Evolutionary conservation across 2,113 vertebrate genomes (phyloP).

Genomic region (Proteles cristata): DNA sequence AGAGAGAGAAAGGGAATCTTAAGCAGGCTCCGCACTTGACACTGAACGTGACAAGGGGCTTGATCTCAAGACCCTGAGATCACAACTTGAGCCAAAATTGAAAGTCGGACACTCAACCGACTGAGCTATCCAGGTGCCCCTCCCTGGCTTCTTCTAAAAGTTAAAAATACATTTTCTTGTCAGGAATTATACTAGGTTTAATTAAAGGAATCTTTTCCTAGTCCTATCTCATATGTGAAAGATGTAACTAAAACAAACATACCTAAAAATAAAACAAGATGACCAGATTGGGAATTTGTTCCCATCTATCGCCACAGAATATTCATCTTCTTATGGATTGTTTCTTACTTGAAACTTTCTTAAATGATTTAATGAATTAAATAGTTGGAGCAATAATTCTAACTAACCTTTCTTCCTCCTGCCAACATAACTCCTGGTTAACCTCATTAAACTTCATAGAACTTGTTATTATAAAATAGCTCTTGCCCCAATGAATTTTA

Average conservation of each 20-base stretch:
- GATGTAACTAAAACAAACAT: not conserved
- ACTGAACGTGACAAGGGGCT: too few relatives aligned
- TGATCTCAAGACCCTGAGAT: too few relatives aligned
- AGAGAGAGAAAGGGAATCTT: too few relatives aligned
- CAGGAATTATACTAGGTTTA: not conserved
- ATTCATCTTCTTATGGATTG: not conserved
- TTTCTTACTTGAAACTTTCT: not conserved
- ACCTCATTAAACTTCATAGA: not conserved
- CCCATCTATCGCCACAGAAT: not conserved
- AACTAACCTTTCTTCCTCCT: not conserved
- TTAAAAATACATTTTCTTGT: not conserved
- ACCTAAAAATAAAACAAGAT: not conserved
- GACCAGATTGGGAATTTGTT: not conserved
- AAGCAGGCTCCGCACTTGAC: too few relatives aligned
- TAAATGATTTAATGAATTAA: not conserved
- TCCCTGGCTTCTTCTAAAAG: not conserved
- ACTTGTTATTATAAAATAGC: conserved; percentile 4
- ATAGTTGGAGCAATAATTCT: not conserved
- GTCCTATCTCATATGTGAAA: not conserved
- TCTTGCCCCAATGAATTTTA: not conserved
- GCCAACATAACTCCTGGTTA: not conserved
- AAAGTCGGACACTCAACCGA: too few relatives aligned
- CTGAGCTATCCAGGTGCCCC: too few relatives aligned
- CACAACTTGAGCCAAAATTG: too few relatives aligned
- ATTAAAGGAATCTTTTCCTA: not conserved